Base-by-base conservation (phyloP, 2,888 invertebrate species). In the Pomacea canaliculata region DNA sequence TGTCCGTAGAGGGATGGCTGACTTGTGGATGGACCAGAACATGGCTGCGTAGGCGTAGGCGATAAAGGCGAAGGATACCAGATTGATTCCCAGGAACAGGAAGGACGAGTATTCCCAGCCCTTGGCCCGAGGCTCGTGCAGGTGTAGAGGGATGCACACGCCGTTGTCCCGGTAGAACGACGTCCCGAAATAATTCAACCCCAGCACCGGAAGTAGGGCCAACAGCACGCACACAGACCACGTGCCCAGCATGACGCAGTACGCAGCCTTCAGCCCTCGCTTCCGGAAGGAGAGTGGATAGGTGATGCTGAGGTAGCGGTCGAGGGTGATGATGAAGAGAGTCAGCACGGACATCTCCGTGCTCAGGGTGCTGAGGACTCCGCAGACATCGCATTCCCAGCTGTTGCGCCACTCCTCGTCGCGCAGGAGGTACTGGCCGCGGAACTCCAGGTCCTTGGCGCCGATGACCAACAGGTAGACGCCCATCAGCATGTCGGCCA, bases 401-500 rank as follows among this genome's bases (percentile, higher is more conserved):
- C 93, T 93, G 81, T 92, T 92, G 16, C 93, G 90, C 94, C 94
- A 94, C 5, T 88, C 83, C 78, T 92, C 92, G 83, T 94, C 93
- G 85, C 93, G 91, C 19, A 91, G 88, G 56, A 94, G 91, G 84
- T 94, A 94, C 66, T 92, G 90, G 4, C 93, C 93, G 65, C 94
- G 85, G 91, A 81, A 91, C 62, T 89, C 85, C 68, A 90, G 86
- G 86, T 94, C 94, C 48, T 92, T 92, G 62, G 91, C 90, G 8
- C 93, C 94, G 78, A 94, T 93, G 60, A 93, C 90, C 77, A 93
- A 91, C 76, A 94, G 89, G 87, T 94, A 94, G 63, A 93, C 87
- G 27, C 93, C 93, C 94, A 94, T 94, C 60, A 94, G 89, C 10
- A 94, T 90, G 86, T 94, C 94, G 48, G 94, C 93, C 73, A 93